Conservation (phyloP, 2,888 invertebrate species). For the Epirrita christyi region DNA sequence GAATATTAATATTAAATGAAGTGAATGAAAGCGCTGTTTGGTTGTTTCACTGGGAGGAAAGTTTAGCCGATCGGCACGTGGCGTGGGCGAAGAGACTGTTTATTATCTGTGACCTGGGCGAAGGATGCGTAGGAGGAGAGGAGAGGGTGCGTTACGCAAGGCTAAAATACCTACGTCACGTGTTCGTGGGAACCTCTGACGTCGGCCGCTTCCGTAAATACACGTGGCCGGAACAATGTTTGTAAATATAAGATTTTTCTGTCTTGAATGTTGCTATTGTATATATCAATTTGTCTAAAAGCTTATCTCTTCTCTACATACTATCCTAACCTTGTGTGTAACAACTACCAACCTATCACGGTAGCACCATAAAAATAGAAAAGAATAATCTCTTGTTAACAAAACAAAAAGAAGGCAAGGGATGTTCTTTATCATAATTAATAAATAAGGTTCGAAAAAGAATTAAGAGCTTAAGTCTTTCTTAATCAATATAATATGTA, state of each 20-base stretch:
- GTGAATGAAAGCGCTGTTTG: slow-evolving; percentile 49
- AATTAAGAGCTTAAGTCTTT: no score
- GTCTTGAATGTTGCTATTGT: not conserved
- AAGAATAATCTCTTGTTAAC: no score
- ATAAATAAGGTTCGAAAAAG: no score
- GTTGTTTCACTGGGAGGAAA: slow-evolving; percentile 44
- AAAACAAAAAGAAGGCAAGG: no score
- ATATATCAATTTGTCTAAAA: not conserved
- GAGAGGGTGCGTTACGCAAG: slow-evolving; percentile 32
- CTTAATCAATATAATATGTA: no score
- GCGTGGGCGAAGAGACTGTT: slow-evolving; percentile 10
- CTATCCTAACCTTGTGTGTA: no score
- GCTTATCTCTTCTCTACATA: not conserved
- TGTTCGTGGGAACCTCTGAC: slow-evolving; percentile 31
- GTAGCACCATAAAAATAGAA: no score
- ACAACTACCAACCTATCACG: no score
- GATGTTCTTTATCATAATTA: no score
- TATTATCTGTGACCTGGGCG: slow-evolving; percentile 13
- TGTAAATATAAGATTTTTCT: slow-evolving; percentile 33
- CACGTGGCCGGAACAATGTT: slow-evolving; percentile 38
- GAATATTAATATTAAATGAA: slow-evolving; percentile 53
- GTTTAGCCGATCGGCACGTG: slow-evolving; percentile 13
- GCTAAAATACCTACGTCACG: slow-evolving; percentile 38
- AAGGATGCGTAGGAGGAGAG: slow-evolving; percentile 15
- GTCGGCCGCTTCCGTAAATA: slow-evolving; percentile 33